Conservation (phyloP, 2,113 vertebrate species). For the Paraplagusia blochii region DNA sequence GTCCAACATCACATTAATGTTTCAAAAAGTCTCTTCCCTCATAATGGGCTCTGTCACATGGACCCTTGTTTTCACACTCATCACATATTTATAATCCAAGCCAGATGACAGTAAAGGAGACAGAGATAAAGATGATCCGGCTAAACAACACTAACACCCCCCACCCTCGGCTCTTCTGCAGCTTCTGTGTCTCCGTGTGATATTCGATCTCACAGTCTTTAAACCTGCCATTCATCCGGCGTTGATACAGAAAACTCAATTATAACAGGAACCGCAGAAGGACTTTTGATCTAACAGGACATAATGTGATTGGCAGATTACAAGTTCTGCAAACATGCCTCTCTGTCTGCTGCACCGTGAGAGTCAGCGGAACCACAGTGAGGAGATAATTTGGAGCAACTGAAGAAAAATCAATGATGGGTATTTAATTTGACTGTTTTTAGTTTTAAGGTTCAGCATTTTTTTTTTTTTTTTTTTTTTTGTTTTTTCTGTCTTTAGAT, state of each 20-base stretch:
- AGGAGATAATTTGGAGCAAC: conserved; percentile 3
- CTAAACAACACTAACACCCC: conserved; percentile 46
- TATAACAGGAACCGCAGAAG: conserved; percentile 63
- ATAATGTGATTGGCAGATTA: conserved; percentile 70
- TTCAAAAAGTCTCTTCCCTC: too few species aligned
- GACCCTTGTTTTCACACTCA: conserved; percentile 70
- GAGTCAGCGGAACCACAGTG: conserved; percentile 18
- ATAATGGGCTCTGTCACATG: too few species aligned
- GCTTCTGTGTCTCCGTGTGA: conserved; percentile 56
- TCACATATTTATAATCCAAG: conserved; percentile 79
- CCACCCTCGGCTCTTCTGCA: too few species aligned
- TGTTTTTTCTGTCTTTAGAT: too few species aligned
- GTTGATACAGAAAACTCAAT: conserved; percentile 65
- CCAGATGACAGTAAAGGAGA: conserved; percentile 69
- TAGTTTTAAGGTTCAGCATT: conserved; percentile 9
- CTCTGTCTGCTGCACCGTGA: conserved; percentile 23
- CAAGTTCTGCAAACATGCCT: conserved; percentile 54
- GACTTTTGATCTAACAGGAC: conserved; percentile 73
- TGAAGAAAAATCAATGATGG: conserved; percentile 30
- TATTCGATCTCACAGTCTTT: conserved; percentile 71
- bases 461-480: too few species aligned
- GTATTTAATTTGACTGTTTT: conserved; percentile 19
- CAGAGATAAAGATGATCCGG: conserved; percentile 59
- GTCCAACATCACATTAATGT: too few species aligned
- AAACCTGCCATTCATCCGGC: conserved; percentile 67